Base-by-base conservation (phyloP, 2,797 vertebrate species). In the Syngnathus acus region DNA sequence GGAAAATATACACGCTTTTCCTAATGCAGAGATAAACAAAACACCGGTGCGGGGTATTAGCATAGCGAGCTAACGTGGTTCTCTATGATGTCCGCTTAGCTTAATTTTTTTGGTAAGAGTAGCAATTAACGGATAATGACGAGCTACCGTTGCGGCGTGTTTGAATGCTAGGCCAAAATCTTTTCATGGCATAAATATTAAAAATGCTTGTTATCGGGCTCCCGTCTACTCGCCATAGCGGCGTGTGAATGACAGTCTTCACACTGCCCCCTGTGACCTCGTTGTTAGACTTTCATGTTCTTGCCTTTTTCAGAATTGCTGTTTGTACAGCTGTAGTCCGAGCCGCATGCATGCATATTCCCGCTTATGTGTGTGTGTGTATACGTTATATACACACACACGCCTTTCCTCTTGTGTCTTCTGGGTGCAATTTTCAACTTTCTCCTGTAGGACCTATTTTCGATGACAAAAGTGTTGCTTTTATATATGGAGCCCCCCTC, bases 391-490 rank as follows among this genome's bases (percentile, higher is more conserved):
- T 74, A 70, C 75, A 80, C 68, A 80, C 38, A 66, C 21, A 48
- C 42, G 42, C 11, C 21, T 57, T 37, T 78, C 73, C 76, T 62
- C 43, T 53, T 68, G 68, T 76, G 89, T 92, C 89, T 90, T 90
- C 84, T 85, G 89, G 88, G 89, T 91, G 83, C 89, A 90, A 90
- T 91, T 91, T 89, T 70, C 77, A 74, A 78, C 82, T 88, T 82
- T 82, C 77, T 89, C 87, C 90, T 88, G 78, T 79, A 89, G 87
- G 89, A 91, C 89, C 88, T 84, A 89, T 92, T 91, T 90, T 89
- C 82, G 73, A 80, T 89, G 88, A 88, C 88, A 89, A 83, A 87
- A 86, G 83, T 87, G 87, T 88, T 77, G 65, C 81, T 90, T 91
- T 90, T 91, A 86, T 89, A 91, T 90, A 91, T 82, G 82, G 87